Percentiles rank a stretch among this genome's conserved stretches.
Conservation (phyloP, 1,140 invertebrate species). For the Drosophila auraria region DNA sequence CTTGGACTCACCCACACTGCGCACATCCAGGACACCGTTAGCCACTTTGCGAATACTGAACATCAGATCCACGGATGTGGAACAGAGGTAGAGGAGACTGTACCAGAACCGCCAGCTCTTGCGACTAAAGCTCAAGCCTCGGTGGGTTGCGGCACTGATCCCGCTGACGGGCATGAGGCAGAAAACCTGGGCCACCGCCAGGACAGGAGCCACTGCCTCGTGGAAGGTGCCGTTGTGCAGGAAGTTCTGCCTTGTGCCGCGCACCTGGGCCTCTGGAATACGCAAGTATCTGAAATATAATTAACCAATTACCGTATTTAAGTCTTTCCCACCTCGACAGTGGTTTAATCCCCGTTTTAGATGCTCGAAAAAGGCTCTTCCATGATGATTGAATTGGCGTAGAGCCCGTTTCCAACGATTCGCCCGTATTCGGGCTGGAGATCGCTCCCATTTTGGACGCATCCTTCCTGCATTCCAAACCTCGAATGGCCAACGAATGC, state of each 20-base stretch:
- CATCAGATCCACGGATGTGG: constrained; percentile 46
- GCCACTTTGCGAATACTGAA: constrained; percentile 57
- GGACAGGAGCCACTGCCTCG: constrained; percentile 70
- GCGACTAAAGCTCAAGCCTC: constrained; percentile 61
- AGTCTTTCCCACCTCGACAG: not conserved
- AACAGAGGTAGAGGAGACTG: constrained; percentile 42
- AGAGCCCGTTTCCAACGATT: not conserved
- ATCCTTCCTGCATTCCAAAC: not conserved
- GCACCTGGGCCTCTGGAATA: constrained; percentile 13
- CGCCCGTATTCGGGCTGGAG: not conserved
- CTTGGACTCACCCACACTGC: constrained; percentile 65
- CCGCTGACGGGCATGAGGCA: constrained; percentile 81
- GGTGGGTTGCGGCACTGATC: constrained; percentile 25
- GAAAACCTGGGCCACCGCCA: constrained; percentile 79
- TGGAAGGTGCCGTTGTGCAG: constrained; percentile 71
- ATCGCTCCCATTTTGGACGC: not conserved
- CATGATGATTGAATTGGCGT: not conserved
- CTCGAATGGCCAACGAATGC: not conserved
- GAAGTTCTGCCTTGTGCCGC: constrained; percentile 31
- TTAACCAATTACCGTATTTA: not conserved
- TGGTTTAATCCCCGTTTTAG: not conserved
- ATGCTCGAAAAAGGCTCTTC: not conserved
- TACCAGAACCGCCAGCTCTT: constrained; percentile 67
- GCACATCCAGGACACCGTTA: constrained; percentile 59
- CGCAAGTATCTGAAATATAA: no score